Percentiles rank a stretch among this genome's conserved stretches.
Conservation (phyloP, 2,888 invertebrate genomes). For the Lasioglossum morio region DNA sequence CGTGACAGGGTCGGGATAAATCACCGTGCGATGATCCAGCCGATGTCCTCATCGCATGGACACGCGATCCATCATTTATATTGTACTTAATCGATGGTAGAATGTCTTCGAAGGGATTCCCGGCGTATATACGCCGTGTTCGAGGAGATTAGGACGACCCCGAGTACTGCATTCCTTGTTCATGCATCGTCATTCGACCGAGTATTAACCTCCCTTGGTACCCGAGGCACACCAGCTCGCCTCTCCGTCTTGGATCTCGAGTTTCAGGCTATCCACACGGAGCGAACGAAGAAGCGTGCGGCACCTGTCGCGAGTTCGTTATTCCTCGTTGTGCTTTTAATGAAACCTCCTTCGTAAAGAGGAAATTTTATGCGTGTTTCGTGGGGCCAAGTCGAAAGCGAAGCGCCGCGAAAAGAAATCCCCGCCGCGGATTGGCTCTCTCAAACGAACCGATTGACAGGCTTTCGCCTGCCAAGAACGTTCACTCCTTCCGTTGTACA, state of each 20-base stretch:
- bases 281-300: slow-evolving; percentile 35
- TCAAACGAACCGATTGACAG: slow-evolving; percentile 43
- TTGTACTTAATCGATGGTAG: slow-evolving; percentile 79
- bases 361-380: slow-evolving; percentile 35
- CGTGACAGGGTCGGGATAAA: slow-evolving; percentile 20
- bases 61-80: slow-evolving; percentile 75
- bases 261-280: slow-evolving; percentile 61
- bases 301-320: slow-evolving; percentile 64
- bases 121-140: slow-evolving; percentile 19
- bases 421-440: slow-evolving; percentile 21
- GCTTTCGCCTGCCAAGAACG: not conserved
- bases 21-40: not conserved
- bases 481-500: not conserved
- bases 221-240: not conserved
- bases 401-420: slow-evolving; percentile 3
- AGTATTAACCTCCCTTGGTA: slow-evolving; percentile 47
- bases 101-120: slow-evolving; percentile 46
- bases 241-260: slow-evolving; percentile 44
- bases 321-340: slow-evolving; percentile 51
- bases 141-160: slow-evolving; percentile 48
- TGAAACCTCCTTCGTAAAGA: slow-evolving; percentile 51
- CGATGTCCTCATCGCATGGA: slow-evolving; percentile 44
- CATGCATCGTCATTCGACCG: slow-evolving; percentile 56
- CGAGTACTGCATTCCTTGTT: slow-evolving; percentile 47
- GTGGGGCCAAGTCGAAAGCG: not conserved